Base-by-base conservation (phyloP, 2,888 invertebrate genomes). In the Campaea margaritaria region DNA sequence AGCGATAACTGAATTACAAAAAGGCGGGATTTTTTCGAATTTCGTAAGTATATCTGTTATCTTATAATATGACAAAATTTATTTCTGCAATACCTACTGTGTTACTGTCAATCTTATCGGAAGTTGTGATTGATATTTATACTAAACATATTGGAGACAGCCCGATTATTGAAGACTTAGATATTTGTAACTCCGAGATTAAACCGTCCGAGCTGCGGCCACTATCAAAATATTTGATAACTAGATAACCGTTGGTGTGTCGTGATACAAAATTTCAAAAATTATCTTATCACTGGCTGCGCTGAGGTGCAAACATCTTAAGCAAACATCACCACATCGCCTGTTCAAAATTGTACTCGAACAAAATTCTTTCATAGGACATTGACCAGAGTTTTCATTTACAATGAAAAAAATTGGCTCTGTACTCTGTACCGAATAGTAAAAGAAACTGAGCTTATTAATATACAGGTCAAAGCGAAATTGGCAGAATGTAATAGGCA, bases 261-360 rank as follows among this genome's bases (percentile, higher is more conserved):
- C 75, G 81, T 83, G 85, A 82, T 82, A 87, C 77, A 80, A 79
- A 64, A 80, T 80, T 83, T 87, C 74, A 78, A 81, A 85, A 83
- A 77, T 81, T 87, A 87, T 89, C 89, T 89, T 89, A 90, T 89
- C 89, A 16, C 58, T 64, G 73, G 75, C 78, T 76, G 75, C 67
- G 72, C 76, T 74, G 72, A 81, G 76, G 86, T 82, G 83, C 79
- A 87, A 87, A 87, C 79, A 83, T 81, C 79, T 81, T 79, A 68
- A 72, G 69, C 70, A 86, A 87, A 86, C 67, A 79, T 39, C 55
- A 71, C 56, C 74, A 76, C 65, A 68, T 72, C 68, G 74, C 41
- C 49, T 14, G 64, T 69, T 67, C 62, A 52, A 65, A 71, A 72
- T 62, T 68, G 69, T 59, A 68, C 56, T 65, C 67, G 58, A 67